These are phyloP conservation scores for Conger conger DNA, from an alignment of 2,113 vertebrate species.

Conservation along the genomic window DNA sequence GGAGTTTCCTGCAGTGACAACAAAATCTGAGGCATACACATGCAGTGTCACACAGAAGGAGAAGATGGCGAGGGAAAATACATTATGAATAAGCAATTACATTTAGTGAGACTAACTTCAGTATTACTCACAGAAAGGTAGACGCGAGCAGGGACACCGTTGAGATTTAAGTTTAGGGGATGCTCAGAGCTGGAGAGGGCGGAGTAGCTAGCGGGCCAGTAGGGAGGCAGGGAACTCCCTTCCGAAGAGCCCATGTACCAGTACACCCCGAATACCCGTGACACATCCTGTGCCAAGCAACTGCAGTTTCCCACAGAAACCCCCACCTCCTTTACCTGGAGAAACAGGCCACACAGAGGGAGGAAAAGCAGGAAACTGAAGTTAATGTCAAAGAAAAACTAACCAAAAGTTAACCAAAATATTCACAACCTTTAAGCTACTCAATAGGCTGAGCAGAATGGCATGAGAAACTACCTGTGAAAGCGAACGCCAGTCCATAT, in stretches of 20 bases:
- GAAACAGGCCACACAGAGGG: background rate
- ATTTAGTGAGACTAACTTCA: background rate
- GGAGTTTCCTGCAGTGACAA: background rate
- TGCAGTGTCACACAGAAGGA: background rate
- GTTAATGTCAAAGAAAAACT: background rate
- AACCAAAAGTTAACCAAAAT: background rate
- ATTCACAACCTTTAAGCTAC: background rate
- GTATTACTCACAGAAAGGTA: constrained; percentile 74
- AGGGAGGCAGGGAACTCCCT: constrained; percentile 57
- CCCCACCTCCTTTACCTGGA: constrained; percentile 74
- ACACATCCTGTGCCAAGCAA: constrained; percentile 72
- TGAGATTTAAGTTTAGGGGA: constrained; percentile 68
- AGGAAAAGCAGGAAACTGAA: background rate
- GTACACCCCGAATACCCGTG: constrained; percentile 70
- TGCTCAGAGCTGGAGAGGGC: constrained; percentile 66
- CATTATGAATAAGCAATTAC: constrained; percentile 16
- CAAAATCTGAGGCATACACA: background rate
- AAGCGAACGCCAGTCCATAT: constrained; percentile 83
- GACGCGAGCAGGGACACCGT: constrained; percentile 68
- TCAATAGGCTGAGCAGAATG: background rate
- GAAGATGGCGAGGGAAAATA: constrained; percentile 1
- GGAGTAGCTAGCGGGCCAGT: constrained; percentile 67
- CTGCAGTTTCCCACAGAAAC: constrained; percentile 71
- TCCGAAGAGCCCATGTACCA: constrained; percentile 56
- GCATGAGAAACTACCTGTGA: constrained; percentile 63